phyloP scores from a whole-genome alignment of 1,140 invertebrate genomes.

The Armadillidium nasatum region DNA sequence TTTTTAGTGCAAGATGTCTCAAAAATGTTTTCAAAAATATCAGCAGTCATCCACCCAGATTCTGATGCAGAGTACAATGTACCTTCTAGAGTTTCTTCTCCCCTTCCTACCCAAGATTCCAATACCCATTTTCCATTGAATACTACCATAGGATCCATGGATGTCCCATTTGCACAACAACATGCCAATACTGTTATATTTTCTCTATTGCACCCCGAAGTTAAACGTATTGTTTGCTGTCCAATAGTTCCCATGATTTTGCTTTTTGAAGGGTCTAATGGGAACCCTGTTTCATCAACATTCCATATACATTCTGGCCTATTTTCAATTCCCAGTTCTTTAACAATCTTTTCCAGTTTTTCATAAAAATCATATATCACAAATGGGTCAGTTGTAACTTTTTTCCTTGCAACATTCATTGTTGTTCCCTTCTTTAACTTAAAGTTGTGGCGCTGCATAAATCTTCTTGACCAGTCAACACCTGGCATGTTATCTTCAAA shows the following conservation, averaged over 20 bases:
- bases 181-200: slow-evolving; percentile 29
- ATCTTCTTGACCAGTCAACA: too few relatives aligned
- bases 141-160: slow-evolving; percentile 30
- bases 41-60: slow-evolving; percentile 31
- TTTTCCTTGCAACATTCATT: too few relatives aligned
- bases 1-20: not conserved
- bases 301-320: slow-evolving; percentile 27
- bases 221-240: slow-evolving; percentile 17
- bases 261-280: slow-evolving; percentile 3
- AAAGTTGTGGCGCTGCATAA: too few relatives aligned
- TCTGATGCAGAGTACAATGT: slow-evolving; percentile 27
- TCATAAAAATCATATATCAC: too few relatives aligned
- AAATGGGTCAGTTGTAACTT: too few relatives aligned
- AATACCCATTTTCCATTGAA: slow-evolving; percentile 28
- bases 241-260: slow-evolving; percentile 26
- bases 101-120: slow-evolving; percentile 16
- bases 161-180: slow-evolving; percentile 31
- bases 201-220: slow-evolving; percentile 22
- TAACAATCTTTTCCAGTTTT: too few relatives aligned
- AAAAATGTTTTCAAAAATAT: slow-evolving; percentile 28
- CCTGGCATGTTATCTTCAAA: too few relatives aligned
- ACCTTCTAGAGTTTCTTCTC: not conserved
- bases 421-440: too few relatives aligned
- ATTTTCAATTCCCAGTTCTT: slow-evolving; percentile 19
- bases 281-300: slow-evolving; percentile 25